Evolutionary conservation across 2,113 vertebrate species (phyloP).

Genomic region (Scalopus aquaticus): DNA sequence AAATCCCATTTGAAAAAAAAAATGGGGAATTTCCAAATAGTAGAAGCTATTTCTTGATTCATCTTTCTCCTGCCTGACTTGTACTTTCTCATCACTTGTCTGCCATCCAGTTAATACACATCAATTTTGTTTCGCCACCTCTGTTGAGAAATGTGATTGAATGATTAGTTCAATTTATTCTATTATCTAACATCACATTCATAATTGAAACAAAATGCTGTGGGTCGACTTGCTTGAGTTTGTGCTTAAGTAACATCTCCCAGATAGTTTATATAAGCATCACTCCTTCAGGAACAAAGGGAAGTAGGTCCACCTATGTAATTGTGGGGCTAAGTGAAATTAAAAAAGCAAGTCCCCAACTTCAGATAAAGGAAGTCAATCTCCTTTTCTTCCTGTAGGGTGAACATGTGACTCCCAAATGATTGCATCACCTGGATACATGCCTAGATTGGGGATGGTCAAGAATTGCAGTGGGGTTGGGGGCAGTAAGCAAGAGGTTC

Average conservation of each 20-base stretch:
- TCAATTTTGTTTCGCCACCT: conserved; percentile 66
- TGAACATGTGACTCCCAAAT: background rate
- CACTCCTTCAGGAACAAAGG: background rate
- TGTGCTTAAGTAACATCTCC: conserved; percentile 20
- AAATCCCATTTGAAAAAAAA: background rate
- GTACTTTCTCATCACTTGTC: conserved; percentile 44
- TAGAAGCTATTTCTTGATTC: conserved; percentile 25
- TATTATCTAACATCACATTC: conserved; percentile 53
- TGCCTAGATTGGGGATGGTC: background rate
- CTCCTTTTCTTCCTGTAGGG: background rate
- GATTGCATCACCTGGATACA: background rate
- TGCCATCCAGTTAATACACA: conserved; percentile 44
- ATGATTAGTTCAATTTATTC: conserved; percentile 60
- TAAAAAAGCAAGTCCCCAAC: background rate
- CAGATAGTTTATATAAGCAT: background rate
- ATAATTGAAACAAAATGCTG: conserved; percentile 61
- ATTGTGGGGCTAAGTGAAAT: background rate
- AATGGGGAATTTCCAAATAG: background rate
- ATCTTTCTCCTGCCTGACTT: background rate
- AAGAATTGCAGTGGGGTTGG: background rate
- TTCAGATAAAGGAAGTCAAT: background rate
- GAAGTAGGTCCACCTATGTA: background rate
- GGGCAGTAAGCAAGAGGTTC: background rate
- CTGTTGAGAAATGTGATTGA: conserved; percentile 67
- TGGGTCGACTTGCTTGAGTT: background rate